Evolutionary conservation across 2,797 vertebrate genomes (phyloP).

Genomic region (Lemur catta): DNA sequence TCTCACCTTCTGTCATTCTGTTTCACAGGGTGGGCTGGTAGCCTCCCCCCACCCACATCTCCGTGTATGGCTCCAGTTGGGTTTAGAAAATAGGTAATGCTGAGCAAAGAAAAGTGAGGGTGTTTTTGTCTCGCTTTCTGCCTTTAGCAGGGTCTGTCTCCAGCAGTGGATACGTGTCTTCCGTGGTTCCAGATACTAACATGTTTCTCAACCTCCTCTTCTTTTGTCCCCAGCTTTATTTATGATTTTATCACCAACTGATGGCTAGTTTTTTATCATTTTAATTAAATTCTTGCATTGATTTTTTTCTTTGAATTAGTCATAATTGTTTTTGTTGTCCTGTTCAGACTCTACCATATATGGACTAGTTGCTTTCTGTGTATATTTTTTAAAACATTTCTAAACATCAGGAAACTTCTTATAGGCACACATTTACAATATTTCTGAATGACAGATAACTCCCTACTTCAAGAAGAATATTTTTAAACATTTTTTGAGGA

Average conservation of each 20-base stretch:
- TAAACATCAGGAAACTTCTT: neutral
- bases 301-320: neutral
- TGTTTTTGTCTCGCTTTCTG: neutral
- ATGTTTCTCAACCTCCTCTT: neutral
- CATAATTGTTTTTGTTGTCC: neutral
- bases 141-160: neutral
- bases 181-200: neutral
- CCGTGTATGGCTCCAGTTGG: neutral
- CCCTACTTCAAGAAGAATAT: neutral
- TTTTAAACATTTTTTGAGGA: neutral
- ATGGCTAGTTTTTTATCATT: neutral
- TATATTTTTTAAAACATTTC: neutral
- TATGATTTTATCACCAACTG: neutral
- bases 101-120: neutral
- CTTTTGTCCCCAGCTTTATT: neutral
- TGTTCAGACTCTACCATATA: neutral
- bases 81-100: neutral
- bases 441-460: neutral
- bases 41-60: fast-evolving
- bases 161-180: neutral
- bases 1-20: neutral
- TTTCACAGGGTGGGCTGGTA: neutral
- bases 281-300: neutral
- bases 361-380: neutral
- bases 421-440: neutral